These are phyloP conservation scores for Dusona sp. DNA, from an alignment of 2,888 invertebrate genomes.

Conservation along the genomic window DNA sequence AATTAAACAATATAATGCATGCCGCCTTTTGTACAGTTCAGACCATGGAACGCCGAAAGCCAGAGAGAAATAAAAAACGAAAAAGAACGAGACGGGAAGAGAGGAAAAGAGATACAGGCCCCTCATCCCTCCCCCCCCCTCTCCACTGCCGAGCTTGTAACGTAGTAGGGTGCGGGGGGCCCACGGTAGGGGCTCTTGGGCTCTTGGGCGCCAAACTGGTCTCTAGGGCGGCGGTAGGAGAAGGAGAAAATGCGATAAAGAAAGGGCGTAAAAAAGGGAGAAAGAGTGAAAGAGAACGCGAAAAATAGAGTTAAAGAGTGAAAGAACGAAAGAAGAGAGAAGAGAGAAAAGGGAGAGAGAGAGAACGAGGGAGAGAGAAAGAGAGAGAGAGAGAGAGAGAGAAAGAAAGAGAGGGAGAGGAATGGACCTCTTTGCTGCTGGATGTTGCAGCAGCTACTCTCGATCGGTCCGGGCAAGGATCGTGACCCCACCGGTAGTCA, in stretches of 20 bases:
- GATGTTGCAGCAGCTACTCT: conserved; percentile 65
- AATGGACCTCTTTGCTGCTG: conserved; percentile 62
- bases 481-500: conserved; percentile 71
- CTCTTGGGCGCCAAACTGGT: conserved; percentile 66
- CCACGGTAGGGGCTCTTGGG: conserved; percentile 44
- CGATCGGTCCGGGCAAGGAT: conserved; percentile 68
- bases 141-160: conserved; percentile 41
- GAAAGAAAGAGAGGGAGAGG: conserved; percentile 45
- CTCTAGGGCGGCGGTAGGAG: conserved; percentile 41
- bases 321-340: conserved; percentile 1
- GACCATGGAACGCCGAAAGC: conserved; percentile 6
- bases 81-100: conserved; percentile 53
- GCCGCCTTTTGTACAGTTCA: neutral
- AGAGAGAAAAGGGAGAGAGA: neutral
- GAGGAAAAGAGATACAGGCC: conserved; percentile 45
- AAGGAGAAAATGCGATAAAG: conserved; percentile 39
- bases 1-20: neutral
- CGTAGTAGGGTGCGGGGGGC: conserved; percentile 47
- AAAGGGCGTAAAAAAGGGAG: conserved; percentile 49
- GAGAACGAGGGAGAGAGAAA: neutral
- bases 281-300: neutral
- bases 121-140: neutral
- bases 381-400: conserved; percentile 10
- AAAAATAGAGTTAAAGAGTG: neutral
- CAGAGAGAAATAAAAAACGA: conserved; percentile 58